Evolutionary conservation across 2,113 vertebrate species (phyloP), one percentile per base, ranked within the genome.

Genomic region (Calyptomena viridis): DNA sequence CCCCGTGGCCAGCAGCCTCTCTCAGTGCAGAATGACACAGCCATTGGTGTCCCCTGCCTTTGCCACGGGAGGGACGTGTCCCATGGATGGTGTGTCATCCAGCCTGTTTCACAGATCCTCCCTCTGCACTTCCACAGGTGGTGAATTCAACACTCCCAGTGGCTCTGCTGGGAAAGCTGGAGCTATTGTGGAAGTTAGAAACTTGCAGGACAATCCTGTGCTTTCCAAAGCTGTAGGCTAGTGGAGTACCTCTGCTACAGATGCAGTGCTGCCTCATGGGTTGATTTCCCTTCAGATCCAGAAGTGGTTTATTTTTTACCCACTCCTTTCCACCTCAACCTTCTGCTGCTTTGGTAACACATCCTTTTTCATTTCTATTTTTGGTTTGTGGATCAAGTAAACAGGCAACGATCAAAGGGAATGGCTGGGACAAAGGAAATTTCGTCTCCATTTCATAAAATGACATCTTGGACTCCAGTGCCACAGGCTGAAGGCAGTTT

Each of bases 31-130:
- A 55, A 46, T 12, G 80, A 47, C 42, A 4, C 4, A 0, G 2
- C 56, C 0, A 0, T 12, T 3, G 4, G 8, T 40, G 62, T 75
- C 23, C 42, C 66, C 23, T 74, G 31, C 27, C 46, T 81, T 53
- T 71, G 66, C 52, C 9, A 7, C 28, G 17, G 74, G 64, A 60
- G 14, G 15, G 39, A 27, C 0, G 0, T 37, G 35, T 69, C 59
- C 37, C 59, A 25, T 14, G 0, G 0, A 22, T 2, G 1, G 4
- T 2, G 24, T 47, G 50, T 30, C 47, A 37, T 5, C 66, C 12
- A 24, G 21, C 31, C 46, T 16, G 1, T 15, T 72, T 42, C 52
- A 18, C 0, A 1, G 19, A 20, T 31, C 35, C 44, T 82, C 35
- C 63, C 79, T 86, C 39, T 81, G 30, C 31, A 8, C 30, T 55